Conservation (phyloP, 2,797 vertebrate genomes). For the Corythornis leucogaster region DNA sequence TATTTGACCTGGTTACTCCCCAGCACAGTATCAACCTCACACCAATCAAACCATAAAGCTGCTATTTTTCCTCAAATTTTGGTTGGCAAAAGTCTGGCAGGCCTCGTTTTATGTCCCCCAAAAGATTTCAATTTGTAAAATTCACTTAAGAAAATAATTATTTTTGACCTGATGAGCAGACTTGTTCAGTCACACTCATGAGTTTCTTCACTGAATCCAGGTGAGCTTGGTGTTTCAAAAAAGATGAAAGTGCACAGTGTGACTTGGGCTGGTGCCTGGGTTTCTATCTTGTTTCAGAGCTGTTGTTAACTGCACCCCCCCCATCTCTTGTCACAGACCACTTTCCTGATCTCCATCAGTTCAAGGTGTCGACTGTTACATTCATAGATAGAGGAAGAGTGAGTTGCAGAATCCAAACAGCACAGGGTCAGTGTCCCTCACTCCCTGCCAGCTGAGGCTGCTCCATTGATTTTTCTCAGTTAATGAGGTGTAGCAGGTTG, state of each 20-base stretch:
- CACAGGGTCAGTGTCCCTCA: background rate
- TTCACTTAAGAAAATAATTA: background rate
- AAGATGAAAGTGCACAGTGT: background rate
- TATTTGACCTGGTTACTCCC: background rate
- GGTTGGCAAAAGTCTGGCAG: background rate
- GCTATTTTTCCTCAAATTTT: background rate
- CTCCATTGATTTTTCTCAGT: background rate
- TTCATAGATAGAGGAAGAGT: background rate
- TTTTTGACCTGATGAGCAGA: background rate
- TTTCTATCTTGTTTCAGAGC: background rate
- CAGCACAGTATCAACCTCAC: background rate
- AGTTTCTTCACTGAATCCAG: background rate
- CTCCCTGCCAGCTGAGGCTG: background rate
- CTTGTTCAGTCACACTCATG: background rate
- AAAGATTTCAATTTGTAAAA: background rate
- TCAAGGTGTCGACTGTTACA: fast-evolving
- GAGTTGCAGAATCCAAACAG: background rate
- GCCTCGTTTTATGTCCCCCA: background rate
- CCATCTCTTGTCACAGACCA: background rate
- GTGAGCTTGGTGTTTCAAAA: background rate
- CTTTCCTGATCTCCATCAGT: background rate
- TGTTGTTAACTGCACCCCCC: background rate
- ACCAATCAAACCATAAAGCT: background rate
- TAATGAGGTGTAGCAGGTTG: background rate
- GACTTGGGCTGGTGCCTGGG: background rate